Evolutionary conservation across 1,140 invertebrate genomes (phyloP).

Genomic region (Hesperophylax magnus): DNA sequence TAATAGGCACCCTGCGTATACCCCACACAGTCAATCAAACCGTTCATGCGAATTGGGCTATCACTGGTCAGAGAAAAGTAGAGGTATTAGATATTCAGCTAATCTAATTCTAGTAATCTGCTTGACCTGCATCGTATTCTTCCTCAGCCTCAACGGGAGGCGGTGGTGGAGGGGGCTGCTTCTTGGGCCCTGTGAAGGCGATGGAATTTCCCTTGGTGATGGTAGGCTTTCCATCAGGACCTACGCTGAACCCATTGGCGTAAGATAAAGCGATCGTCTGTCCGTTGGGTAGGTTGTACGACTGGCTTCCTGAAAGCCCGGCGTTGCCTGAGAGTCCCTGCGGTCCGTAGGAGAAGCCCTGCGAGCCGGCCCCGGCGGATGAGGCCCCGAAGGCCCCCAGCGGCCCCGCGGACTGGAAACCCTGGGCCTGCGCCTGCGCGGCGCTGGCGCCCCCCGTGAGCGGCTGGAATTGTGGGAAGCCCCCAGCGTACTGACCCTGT

Average conservation of each 20-base stretch:
- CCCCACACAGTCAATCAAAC: too few species aligned
- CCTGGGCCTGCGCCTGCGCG: constrained; percentile 52
- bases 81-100: too few species aligned
- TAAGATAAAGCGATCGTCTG: constrained; percentile 63
- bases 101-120: too few species aligned
- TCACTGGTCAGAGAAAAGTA: too few species aligned
- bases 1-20: too few species aligned
- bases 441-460: constrained; percentile 43
- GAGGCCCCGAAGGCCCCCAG: constrained; percentile 62
- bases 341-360: constrained; percentile 60
- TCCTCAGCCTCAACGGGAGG: background rate
- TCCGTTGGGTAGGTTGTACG: constrained; percentile 62
- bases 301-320: constrained; percentile 61
- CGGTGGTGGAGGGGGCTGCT: constrained; percentile 43
- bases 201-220: constrained; percentile 59
- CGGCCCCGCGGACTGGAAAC: constrained; percentile 47
- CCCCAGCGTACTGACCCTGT: background rate
- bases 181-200: constrained; percentile 49
- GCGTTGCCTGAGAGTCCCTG: constrained; percentile 61
- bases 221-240: constrained; percentile 60
- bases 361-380: constrained; percentile 62
- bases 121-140: background rate
- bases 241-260: constrained; percentile 63
- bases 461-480: constrained; percentile 45
- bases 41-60: too few species aligned